Evolutionary conservation across 2,797 vertebrate species (phyloP).

Genomic region (Bryconaethiops microstoma): DNA sequence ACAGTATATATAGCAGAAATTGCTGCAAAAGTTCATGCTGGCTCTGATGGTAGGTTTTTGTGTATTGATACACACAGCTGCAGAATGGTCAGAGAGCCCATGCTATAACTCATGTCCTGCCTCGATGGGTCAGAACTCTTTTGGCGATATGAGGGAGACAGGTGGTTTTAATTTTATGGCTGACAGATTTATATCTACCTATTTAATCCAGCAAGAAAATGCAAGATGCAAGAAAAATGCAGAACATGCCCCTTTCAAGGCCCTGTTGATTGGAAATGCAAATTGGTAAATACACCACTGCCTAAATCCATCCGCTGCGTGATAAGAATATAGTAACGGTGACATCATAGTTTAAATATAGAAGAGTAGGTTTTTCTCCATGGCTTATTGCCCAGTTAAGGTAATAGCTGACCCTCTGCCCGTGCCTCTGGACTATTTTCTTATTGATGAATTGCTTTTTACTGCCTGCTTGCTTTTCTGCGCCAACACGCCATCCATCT

Average conservation of each 20-base stretch:
- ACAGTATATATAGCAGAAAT: too few relatives aligned
- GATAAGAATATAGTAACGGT: slow-evolving; percentile 21
- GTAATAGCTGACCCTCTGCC: slow-evolving; percentile 19
- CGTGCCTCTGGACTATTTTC: slow-evolving; percentile 15
- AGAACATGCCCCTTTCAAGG: neutral
- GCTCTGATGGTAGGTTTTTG: too few relatives aligned
- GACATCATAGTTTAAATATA: slow-evolving; percentile 41
- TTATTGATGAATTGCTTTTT: slow-evolving; percentile 48
- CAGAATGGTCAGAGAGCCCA: too few relatives aligned
- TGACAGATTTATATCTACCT: too few relatives aligned
- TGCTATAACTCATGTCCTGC: too few relatives aligned
- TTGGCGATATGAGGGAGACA: too few relatives aligned
- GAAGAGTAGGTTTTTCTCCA: slow-evolving; percentile 36
- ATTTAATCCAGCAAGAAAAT: too few relatives aligned
- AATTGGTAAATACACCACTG: neutral
- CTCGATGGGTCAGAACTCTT: too few relatives aligned
- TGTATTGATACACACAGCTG: too few relatives aligned
- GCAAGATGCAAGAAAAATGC: too few relatives aligned
- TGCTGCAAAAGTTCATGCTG: too few relatives aligned
- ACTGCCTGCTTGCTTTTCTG: slow-evolving; percentile 33
- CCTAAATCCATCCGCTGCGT: neutral
- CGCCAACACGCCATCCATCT: slow-evolving; percentile 31
- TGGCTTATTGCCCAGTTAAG: slow-evolving; percentile 36
- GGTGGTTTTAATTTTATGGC: too few relatives aligned
- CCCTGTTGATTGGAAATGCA: neutral